Percentiles rank a stretch among this genome's conserved stretches.
phyloP scores from a whole-genome alignment of 2,797 vertebrate genomes.

The Dryobates pubescens region DNA sequence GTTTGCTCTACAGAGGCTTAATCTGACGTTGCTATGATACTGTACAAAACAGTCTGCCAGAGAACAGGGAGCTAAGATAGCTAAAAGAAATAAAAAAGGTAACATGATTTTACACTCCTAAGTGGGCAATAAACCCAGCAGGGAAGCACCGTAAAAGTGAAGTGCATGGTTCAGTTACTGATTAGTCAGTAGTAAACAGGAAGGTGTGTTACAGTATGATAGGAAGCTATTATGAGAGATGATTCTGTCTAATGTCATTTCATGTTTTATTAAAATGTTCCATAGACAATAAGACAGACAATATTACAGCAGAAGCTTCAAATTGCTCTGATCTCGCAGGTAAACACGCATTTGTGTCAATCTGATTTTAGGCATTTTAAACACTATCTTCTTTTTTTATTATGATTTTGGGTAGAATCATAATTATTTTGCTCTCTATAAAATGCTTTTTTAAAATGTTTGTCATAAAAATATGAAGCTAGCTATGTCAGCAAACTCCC shows the following conservation, averaged over 20 bases:
- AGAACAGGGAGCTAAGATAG: not conserved
- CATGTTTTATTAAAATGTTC: conserved; percentile 51
- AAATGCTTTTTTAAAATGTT: not conserved
- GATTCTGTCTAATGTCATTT: conserved; percentile 49
- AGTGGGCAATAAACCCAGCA: conserved; percentile 27
- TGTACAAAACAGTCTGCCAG: not conserved
- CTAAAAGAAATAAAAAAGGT: conserved; percentile 19
- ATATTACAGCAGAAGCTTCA: not conserved
- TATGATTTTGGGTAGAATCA: not conserved
- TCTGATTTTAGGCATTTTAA: not conserved
- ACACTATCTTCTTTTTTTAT: not conserved
- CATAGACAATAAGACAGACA: not conserved
- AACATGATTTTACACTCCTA: conserved; percentile 35
- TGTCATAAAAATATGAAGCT: not conserved
- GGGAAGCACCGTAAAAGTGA: conserved; percentile 14
- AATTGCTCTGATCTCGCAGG: conserved; percentile 7
- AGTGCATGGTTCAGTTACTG: conserved; percentile 33
- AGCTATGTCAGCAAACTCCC: not conserved
- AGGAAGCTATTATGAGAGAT: conserved; percentile 47
- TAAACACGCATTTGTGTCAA: not conserved
- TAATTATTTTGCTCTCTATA: not conserved
- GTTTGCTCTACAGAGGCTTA: not conserved
- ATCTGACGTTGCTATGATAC: not conserved
- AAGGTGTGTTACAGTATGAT: conserved; percentile 21
- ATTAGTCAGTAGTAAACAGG: conserved; percentile 45